These are phyloP conservation scores for Hephaestus fuliginosus DNA, from an alignment of 2,797 vertebrate genomes.

Conservation along the genomic window DNA sequence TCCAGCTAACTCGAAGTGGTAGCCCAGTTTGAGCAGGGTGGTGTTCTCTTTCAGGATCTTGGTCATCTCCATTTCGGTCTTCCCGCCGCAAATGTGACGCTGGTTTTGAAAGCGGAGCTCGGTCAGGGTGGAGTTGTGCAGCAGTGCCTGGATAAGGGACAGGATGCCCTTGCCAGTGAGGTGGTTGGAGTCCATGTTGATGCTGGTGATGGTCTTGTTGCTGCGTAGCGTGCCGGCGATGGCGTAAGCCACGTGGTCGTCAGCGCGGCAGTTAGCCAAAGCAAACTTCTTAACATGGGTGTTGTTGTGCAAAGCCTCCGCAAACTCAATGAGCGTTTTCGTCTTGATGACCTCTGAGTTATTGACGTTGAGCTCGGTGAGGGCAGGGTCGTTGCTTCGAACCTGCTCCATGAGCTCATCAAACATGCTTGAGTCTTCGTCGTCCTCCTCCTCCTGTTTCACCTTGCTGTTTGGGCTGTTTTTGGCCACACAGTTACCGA, in stretches of 20 bases:
- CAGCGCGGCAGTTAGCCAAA: constrained; percentile 94
- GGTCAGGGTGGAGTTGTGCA: constrained; percentile 91
- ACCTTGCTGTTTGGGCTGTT: constrained; percentile 73
- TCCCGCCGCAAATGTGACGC: constrained; percentile 97
- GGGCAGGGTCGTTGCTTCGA: constrained; percentile 88
- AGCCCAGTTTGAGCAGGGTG: constrained; percentile 95
- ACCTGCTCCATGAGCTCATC: constrained; percentile 94
- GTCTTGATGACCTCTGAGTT: constrained; percentile 97
- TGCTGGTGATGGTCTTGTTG: constrained; percentile 93
- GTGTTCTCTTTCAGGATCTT: constrained; percentile 96
- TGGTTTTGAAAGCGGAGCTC: constrained; percentile 99
- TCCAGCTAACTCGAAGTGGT: constrained; percentile 96
- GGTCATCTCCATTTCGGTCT: constrained; percentile 98
- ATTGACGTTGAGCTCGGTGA: constrained; percentile 94
- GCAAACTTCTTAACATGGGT: constrained; percentile 91
- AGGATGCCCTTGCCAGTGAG: constrained; percentile 96
- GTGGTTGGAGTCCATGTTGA: constrained; percentile 98
- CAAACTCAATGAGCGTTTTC: constrained; percentile 94
- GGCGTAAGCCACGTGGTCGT: constrained; percentile 96
- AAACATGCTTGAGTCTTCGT: constrained; percentile 93
- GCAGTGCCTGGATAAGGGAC: constrained; percentile 93
- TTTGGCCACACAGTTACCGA: constrained; percentile 75
- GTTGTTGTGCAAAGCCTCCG: constrained; percentile 92
- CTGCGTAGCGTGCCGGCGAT: constrained; percentile 91
- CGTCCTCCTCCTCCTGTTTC: constrained; percentile 82